Base-by-base conservation (phyloP, 2,113 vertebrate genomes). In the Empidonax alnorum region DNA sequence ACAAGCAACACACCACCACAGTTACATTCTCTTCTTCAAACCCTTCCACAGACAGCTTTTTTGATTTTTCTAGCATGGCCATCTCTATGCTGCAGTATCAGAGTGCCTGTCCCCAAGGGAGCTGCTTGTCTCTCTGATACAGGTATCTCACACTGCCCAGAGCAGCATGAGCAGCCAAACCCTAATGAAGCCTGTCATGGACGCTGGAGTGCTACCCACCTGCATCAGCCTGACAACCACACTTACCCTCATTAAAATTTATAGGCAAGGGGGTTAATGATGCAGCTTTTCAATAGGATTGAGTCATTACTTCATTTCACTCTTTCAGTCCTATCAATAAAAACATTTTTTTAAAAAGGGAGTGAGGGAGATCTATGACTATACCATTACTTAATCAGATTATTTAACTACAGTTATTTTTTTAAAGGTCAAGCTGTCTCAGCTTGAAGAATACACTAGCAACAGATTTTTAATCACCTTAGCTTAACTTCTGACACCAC, bases 41-140 rank as follows among this genome's bases (percentile, higher is more conserved):
- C 12, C 17, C 16, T 21, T 33, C n/a, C 61, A 82, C 6, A 69
- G 33, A 25, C 4, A 74, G 7, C 12, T 24, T 31, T 46, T 62
- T 11, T 24, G 2, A 37, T 61, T 56, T 79, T 47, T 31, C 25
- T 33, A 75, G 33, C 11, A 13, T 3, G 7, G 31, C 10, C 37
- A 30, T 10, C 31, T 58, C 46, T 25, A 5, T 46, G 56, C 30
- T 10, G 5, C 46, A 33, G 31, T 39, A 33, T 63, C 73, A 44
- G 8, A 21, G 5, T 18, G 63, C 19, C 49, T 35, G 18, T 39
- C 21, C 14, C 24, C 31, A 47, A 0, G 0, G 13, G 33, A 12
- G 9, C 23, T 52, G 30, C 58, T 53, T 79, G 27, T 58, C 33
- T 46, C 23, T 15, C 9, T 21, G 4, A 74, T 1, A 77, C 20